Base-by-base conservation (phyloP, 2,888 invertebrate species). In the Hypselothyrea guttata region DNA sequence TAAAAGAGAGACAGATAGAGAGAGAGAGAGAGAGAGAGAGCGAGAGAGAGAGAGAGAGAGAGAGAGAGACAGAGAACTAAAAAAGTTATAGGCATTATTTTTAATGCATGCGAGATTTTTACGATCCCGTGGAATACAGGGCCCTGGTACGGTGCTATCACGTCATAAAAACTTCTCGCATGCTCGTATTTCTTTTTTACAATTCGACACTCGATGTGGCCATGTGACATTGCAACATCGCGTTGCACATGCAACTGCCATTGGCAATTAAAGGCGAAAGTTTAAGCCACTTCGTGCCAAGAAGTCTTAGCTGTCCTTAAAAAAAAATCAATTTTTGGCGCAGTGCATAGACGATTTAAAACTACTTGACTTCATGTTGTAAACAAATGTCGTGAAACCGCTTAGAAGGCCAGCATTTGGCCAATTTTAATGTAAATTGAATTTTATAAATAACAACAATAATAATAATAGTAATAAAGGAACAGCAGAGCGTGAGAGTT, bases 61-160 rank as follows among this genome's bases (percentile, higher is more conserved):
- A 8, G 5, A 40, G 30, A 4, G 33, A 3, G 38, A 8, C 38
- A 31, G 11, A 9, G 15, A 31, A 40, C 12, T 48, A 15, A 31
- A 44, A 60, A 74, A 67, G 67, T 63, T 71, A 63, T 66, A 66
- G 55, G 61, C 65, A 78, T 77, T 71, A 82, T 82, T 82, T 82
- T 77, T 71, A 22, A 78, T 71, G 52, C 51, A 31, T 18, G 28
- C 41, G 41, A 67, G 58, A 66, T 58, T 67, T 76, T 81, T 67
- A 76, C 71, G 82, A 73, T 54, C 35, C 40, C 31, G 49, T 12
- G 28, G 16, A 22, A 8, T 13, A 27, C 4, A 22, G 22, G 13
- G 33, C 28, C 40, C 48, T 47, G 47, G 42, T 45, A 58, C 60
- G 48, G 59, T 38, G 34, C 57, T 46, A 49, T 40, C 51, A 27